phyloP scores from a whole-genome alignment of 1,140 invertebrate genomes.

The Pseudomyrmex dendroicus region DNA sequence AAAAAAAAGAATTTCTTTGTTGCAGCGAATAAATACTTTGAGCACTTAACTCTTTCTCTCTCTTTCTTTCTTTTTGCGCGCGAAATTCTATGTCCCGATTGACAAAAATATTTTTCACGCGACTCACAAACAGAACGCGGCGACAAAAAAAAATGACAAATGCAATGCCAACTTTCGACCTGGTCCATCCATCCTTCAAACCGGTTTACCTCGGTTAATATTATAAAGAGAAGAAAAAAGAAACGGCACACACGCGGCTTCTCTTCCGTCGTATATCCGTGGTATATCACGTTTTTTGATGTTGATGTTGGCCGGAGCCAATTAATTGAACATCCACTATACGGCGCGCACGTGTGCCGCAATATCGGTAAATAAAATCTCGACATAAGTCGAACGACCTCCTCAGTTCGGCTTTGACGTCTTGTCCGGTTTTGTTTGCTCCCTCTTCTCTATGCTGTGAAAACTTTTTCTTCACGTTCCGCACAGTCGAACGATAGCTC shows the following conservation, averaged over 20 bases:
- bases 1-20: background rate
- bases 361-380: slow-evolving; percentile 35
- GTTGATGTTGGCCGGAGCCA: background rate
- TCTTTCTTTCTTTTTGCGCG: too few species aligned
- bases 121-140: background rate
- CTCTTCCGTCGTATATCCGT: slow-evolving; percentile 45
- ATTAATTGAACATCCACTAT: slow-evolving; percentile 43
- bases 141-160: slow-evolving; percentile 18
- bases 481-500: slow-evolving; percentile 63
- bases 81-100: too few species aligned
- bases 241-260: slow-evolving; percentile 15
- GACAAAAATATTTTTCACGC: background rate
- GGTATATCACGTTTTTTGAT: background rate
- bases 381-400: slow-evolving; percentile 41
- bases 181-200: slow-evolving; percentile 61
- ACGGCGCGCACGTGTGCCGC: slow-evolving; percentile 27
- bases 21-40: background rate
- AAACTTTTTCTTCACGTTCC: slow-evolving; percentile 47
- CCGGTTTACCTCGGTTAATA: slow-evolving; percentile 68
- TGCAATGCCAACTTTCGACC: slow-evolving; percentile 38
- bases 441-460: slow-evolving; percentile 33
- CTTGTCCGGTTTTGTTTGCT: slow-evolving; percentile 57
- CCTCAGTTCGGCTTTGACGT: slow-evolving; percentile 27
- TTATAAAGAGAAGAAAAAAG: slow-evolving; percentile 57
- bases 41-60: background rate